phyloP scores from a whole-genome alignment of 2,113 vertebrate species.

The Burhinus bistriatus region DNA sequence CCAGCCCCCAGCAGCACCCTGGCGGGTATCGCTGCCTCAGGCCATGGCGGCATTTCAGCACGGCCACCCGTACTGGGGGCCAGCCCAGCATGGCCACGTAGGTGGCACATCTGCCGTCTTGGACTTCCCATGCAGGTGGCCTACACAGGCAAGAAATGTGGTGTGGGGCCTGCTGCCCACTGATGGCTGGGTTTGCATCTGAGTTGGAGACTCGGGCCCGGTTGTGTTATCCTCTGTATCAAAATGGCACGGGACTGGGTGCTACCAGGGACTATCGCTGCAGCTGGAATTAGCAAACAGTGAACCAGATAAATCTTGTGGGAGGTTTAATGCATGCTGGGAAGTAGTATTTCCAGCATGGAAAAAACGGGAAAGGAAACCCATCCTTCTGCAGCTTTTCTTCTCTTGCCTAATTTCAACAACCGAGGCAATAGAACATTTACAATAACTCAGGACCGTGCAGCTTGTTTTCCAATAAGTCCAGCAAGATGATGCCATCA shows the following conservation, averaged over 20 bases:
- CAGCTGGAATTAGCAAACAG: not conserved
- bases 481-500: not conserved
- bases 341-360: not conserved
- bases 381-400: not conserved
- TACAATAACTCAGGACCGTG: not conserved
- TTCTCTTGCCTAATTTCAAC: not conserved
- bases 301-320: not conserved
- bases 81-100: not conserved
- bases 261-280: not conserved
- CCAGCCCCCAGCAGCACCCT: not conserved
- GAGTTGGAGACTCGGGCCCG: not conserved
- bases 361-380: not conserved
- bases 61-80: accelerated
- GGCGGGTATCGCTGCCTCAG: not conserved
- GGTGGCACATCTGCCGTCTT: not conserved
- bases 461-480: not conserved
- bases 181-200: not conserved
- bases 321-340: not conserved
- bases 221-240: not conserved
- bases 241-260: not conserved
- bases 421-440: not conserved
- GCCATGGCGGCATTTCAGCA: not conserved
- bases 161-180: not conserved
- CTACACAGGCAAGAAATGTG: not conserved
- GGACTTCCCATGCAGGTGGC: not conserved